Conservation (phyloP, 1,140 invertebrate species). For the Archegozetes longisetosus region DNA sequence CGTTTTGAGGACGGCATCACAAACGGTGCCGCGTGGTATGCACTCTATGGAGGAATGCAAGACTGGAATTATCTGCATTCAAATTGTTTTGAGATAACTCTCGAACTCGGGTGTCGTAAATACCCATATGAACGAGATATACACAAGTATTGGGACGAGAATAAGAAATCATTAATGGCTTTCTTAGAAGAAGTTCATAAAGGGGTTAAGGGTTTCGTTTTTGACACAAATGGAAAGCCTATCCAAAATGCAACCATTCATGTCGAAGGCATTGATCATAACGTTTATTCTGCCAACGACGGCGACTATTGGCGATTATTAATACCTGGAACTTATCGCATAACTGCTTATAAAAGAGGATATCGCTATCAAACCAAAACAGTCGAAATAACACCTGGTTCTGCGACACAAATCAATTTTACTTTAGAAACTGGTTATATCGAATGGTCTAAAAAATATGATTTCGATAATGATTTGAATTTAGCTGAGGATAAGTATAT, state of each 20-base stretch:
- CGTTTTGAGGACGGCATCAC: conserved; percentile 65
- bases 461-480: conserved; percentile 55
- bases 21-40: conserved; percentile 84
- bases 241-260: conserved; percentile 56
- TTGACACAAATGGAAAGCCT: conserved; percentile 50
- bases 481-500: conserved; percentile 80
- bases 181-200: conserved; percentile 80
- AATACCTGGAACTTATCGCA: conserved; percentile 64
- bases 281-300: conserved; percentile 42
- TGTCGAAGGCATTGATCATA: conserved; percentile 53
- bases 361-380: not conserved
- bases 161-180: conserved; percentile 61
- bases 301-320: conserved; percentile 91
- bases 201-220: conserved; percentile 69
- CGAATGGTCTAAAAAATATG: conserved; percentile 41
- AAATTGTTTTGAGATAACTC: conserved; percentile 75
- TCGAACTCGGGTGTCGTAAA: conserved; percentile 88
- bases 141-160: conserved; percentile 67
- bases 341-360: conserved; percentile 42
- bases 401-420: not conserved
- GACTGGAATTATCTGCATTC: conserved; percentile 91
- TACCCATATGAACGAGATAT: conserved; percentile 59
- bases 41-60: conserved; percentile 67
- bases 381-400: not conserved
- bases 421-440: not conserved